Evolutionary conservation across 53 echinoderm and acorn worm genomes (phyloP).

Genomic region (Paelopatides confundens): DNA sequence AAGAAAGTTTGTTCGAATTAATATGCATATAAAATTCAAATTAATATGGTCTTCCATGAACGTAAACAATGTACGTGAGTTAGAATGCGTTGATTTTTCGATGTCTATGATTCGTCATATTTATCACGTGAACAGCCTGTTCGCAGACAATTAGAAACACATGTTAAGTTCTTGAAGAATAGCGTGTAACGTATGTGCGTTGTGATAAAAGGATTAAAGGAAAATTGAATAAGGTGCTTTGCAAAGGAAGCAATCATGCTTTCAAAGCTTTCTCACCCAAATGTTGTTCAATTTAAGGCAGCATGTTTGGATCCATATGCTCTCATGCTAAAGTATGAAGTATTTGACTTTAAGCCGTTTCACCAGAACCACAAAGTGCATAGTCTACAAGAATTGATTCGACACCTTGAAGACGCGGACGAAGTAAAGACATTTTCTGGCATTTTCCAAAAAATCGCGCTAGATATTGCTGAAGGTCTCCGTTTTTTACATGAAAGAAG

Average conservation of each 20-base stretch:
- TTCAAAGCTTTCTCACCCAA: background rate
- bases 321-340: background rate
- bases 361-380: slow-evolving; percentile 1
- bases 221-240: background rate
- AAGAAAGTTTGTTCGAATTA: too few relatives aligned
- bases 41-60: too few relatives aligned
- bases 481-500: background rate
- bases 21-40: too few relatives aligned
- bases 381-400: background rate
- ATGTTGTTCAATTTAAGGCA: background rate
- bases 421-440: slow-evolving; percentile 27
- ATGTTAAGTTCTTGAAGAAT: too few relatives aligned
- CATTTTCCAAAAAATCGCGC: background rate
- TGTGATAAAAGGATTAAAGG: background rate
- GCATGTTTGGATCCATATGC: background rate
- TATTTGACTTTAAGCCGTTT: slow-evolving; percentile 7
- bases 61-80: too few relatives aligned
- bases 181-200: too few relatives aligned
- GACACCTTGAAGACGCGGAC: background rate
- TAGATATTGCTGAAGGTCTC: background rate
- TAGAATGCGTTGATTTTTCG: too few relatives aligned
- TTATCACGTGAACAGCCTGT: too few relatives aligned
- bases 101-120: too few relatives aligned
- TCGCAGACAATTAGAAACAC: too few relatives aligned
- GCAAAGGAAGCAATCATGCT: slow-evolving; percentile 1